A percentile compares a stretch with the other conserved stretches of the same genome.
phyloP scores from a whole-genome alignment of 2,113 vertebrate genomes.

The Pao palembangensis region DNA sequence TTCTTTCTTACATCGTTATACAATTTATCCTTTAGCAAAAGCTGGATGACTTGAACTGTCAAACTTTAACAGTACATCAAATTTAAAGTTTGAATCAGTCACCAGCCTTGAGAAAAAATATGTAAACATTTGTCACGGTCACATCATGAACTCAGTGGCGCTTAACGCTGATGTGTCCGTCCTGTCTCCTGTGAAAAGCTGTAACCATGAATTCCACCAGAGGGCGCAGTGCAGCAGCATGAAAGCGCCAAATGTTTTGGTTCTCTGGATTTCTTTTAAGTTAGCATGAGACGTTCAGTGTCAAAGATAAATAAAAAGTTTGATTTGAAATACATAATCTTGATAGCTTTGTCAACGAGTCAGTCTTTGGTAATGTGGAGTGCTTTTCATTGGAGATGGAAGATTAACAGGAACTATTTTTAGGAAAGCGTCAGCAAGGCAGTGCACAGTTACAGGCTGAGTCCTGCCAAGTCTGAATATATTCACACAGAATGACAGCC shows the following conservation, averaged over 20 bases:
- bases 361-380: conserved; percentile 25
- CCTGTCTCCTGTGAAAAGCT: conserved; percentile 26
- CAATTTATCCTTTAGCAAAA: not conserved
- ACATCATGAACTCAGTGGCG: no score
- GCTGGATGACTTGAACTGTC: not conserved
- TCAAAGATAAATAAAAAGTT: not conserved
- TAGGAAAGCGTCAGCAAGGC: conserved; percentile 58
- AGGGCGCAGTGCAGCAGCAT: conserved; percentile 58
- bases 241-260: not conserved
- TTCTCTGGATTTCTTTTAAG: conserved; percentile 15
- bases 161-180: not conserved
- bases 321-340: not conserved
- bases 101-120: not conserved
- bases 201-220: conserved; percentile 57
- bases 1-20: not conserved
- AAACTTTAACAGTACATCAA: not conserved
- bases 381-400: conserved; percentile 39
- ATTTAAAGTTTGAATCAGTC: not conserved
- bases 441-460: conserved; percentile 46
- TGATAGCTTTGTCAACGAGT: not conserved
- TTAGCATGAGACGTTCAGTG: not conserved
- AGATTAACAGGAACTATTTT: conserved; percentile 71
- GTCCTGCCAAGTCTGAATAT: conserved; percentile 48
- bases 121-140: no score
- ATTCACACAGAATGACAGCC: conserved; percentile 36